Evolutionary conservation across 1,140 invertebrate species (phyloP), one percentile per base, ranked within the genome.

Genomic region (Oscheius sp.): DNA sequence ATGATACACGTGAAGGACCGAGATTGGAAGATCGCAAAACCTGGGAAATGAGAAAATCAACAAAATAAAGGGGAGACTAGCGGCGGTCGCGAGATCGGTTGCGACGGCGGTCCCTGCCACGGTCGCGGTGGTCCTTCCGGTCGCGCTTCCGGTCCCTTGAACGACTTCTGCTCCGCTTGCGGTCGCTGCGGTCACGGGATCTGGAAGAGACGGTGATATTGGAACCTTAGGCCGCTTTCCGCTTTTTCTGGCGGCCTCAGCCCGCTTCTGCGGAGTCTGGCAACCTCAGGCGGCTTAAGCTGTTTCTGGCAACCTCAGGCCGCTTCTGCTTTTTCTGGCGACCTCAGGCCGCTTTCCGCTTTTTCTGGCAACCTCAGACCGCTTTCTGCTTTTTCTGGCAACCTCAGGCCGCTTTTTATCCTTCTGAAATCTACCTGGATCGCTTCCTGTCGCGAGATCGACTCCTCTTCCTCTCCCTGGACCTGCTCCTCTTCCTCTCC

Each of bases 401-500:
- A n/a, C n/a, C n/a, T n/a, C n/a, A n/a, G n/a, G n/a, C n/a, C n/a
- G n/a, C n/a, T n/a, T n/a, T n/a, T n/a, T n/a, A n/a, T n/a, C n/a
- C n/a, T n/a, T n/a, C n/a, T n/a, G n/a, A 3, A 63, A 31, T 31
- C 13, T 36, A 34, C 59, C 34, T 13, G 13, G 28, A 34, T 23
- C 34, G 29, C n/a, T 36, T 63, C 23, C 29, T 63, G 4, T 63
- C 59, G 7, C 28, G 36, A 13, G 63, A 68, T 31, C 46, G 3
- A 58, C 66, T 68, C 20, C 66, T 67, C 46, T 68, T 59, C 66
- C 66, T 68, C 26, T 68, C 66, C 38, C 64, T 13, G 29, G 32
- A 34, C 4, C 73, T 28, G 32, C 76, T 42, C 74, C 68, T 67
- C 45, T 69, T 73, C 26, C 28, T 59, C 23, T 71, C 68, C 52